Percentiles rank a stretch among this genome's conserved stretches.
Evolutionary conservation across 2,797 vertebrate genomes (phyloP).

Genomic region (Trachurus trachurus): DNA sequence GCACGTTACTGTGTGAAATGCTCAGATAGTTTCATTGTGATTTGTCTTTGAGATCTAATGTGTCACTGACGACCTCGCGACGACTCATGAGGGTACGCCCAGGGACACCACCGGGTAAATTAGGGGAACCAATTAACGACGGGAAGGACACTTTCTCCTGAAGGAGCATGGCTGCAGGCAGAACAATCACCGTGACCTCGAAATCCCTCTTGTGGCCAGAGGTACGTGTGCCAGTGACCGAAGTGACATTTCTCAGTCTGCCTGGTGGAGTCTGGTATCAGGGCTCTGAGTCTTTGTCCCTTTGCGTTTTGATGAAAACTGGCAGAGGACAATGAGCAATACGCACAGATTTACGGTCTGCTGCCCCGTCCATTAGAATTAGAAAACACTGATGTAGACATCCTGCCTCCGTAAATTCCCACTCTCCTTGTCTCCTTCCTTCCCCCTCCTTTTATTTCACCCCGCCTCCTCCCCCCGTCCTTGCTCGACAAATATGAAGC

Average conservation of each 20-base stretch:
- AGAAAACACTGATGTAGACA: constrained; percentile 62
- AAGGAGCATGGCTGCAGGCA: constrained; percentile 69
- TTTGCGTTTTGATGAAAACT: constrained; percentile 32
- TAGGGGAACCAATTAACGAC: constrained; percentile 76
- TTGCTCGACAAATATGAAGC: constrained; percentile 66
- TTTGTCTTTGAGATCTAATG: constrained; percentile 59
- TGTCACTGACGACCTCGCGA: constrained; percentile 60
- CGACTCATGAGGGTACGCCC: constrained; percentile 46
- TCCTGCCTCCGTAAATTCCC: constrained; percentile 50
- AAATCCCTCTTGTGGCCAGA: constrained; percentile 74
- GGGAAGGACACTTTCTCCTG: constrained; percentile 73
- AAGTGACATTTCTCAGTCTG: constrained; percentile 73
- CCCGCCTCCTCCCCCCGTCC: constrained; percentile 35
- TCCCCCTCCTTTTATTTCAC: constrained; percentile 46
- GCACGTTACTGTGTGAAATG: constrained; percentile 12
- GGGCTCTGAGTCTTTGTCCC: constrained; percentile 37
- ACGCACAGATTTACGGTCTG: constrained; percentile 62
- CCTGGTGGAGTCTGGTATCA: constrained; percentile 56
- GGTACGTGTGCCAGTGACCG: constrained; percentile 72
- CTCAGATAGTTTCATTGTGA: constrained; percentile 33
- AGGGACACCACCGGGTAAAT: constrained; percentile 67
- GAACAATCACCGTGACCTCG: constrained; percentile 79
- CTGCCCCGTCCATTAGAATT: constrained; percentile 73
- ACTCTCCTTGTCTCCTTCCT: constrained; percentile 50
- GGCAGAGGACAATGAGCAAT: constrained; percentile 44